Percentiles rank a stretch among this genome's conserved stretches.
Evolutionary conservation across 1,140 invertebrate species (phyloP).

Genomic region (Penaeus vannamei): DNA sequence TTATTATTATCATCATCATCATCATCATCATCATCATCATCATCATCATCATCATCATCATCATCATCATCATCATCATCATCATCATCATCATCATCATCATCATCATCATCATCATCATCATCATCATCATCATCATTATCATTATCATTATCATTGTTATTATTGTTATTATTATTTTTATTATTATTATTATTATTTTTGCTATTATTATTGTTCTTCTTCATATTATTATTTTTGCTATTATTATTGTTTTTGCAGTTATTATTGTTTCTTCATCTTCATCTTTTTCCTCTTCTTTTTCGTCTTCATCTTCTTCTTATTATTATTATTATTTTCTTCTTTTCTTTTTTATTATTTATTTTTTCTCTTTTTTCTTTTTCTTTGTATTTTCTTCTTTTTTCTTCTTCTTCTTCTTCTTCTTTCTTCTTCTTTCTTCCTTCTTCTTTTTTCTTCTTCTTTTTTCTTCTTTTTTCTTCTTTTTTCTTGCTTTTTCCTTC

Average conservation of each 20-base stretch:
- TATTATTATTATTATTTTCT: not conserved
- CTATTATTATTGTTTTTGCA: constrained; percentile 8
- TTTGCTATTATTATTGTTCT: constrained; percentile 8
- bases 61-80: constrained; percentile 16
- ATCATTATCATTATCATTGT: constrained; percentile 16
- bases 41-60: constrained; percentile 16
- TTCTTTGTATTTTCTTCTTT: no score
- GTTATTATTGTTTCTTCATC: not conserved
- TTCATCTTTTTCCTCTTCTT: not conserved
- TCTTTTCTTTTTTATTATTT: no score
- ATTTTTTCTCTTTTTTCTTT: no score
- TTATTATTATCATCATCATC: constrained; percentile 16
- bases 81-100: not conserved
- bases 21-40: constrained; percentile 16
- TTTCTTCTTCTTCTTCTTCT: no score
- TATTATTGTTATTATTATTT: constrained; percentile 9
- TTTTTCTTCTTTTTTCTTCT: no score
- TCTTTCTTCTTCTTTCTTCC: no score
- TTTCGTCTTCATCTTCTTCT: not conserved
- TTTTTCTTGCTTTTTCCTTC: no score
- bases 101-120: constrained; percentile 16
- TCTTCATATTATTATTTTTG: constrained; percentile 6
- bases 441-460: no score
- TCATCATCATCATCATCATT: constrained; percentile 16
- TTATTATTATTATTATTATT: constrained; percentile 16